A percentile compares a stretch with the other conserved stretches of the same genome.
These are phyloP conservation scores for Lepilemur septentrionalis DNA, from an alignment of 2,797 vertebrate species.

Conservation along the genomic window DNA sequence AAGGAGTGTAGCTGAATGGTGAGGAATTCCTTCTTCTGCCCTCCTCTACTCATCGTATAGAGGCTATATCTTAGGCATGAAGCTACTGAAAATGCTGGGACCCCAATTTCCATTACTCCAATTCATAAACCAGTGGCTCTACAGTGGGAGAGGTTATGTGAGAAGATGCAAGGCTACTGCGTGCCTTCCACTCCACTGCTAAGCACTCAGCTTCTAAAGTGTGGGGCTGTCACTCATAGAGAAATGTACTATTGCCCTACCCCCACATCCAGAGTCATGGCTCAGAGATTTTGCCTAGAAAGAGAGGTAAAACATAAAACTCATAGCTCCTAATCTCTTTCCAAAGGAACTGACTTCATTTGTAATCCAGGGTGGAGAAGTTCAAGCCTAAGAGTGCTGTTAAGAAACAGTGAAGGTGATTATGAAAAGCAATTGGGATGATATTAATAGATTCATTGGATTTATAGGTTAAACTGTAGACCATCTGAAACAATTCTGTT, in stretches of 20 bases:
- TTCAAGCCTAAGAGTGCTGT: background rate
- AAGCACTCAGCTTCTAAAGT: background rate
- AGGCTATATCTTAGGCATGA: background rate
- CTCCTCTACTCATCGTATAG: too few relatives aligned
- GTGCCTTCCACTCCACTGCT: background rate
- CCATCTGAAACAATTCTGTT: background rate
- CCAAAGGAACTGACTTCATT: background rate
- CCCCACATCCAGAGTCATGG: background rate
- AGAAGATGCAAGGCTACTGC: background rate
- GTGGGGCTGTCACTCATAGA: background rate
- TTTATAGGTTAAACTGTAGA: background rate
- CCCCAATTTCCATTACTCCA: background rate
- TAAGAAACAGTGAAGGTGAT: background rate
- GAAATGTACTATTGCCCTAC: background rate
- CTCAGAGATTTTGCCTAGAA: background rate
- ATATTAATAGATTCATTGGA: background rate
- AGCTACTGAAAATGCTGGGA: background rate
- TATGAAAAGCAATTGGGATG: background rate
- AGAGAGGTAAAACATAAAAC: background rate
- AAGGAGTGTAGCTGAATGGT: background rate
- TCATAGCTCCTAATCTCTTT: background rate
- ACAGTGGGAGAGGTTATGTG: background rate
- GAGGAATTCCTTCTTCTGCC: background rate
- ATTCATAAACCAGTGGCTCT: background rate
- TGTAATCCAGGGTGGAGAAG: background rate